Evolutionary conservation across 2,888 invertebrate genomes (phyloP).

Genomic region (Zonitis immaculata): DNA sequence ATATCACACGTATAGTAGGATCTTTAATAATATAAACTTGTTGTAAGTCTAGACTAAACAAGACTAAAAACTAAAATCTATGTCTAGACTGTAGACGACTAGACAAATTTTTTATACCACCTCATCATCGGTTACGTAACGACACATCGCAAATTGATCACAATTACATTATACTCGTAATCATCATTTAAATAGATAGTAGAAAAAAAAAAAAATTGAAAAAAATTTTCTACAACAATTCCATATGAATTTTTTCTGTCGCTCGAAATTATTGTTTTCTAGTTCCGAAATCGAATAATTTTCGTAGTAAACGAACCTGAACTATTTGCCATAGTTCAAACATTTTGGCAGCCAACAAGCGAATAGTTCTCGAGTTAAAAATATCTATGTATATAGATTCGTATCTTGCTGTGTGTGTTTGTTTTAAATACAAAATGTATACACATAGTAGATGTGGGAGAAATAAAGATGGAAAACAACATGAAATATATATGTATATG

Average conservation of each 20-base stretch:
- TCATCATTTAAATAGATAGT: no score
- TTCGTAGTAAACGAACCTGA: constrained; percentile 42
- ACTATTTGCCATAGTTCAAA: constrained; percentile 47
- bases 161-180: not conserved
- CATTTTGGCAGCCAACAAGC: constrained; percentile 46
- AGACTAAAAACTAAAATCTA: not conserved
- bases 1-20: not conserved
- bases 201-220: no score
- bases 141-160: constrained; percentile 6
- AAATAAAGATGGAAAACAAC: constrained; percentile 20
- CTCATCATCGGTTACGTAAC: constrained; percentile 11
- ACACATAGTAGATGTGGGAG: constrained; percentile 7
- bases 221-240: no score
- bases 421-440: constrained; percentile 1
- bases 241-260: no score
- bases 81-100: constrained; percentile 11
- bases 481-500: not conserved
- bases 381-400: constrained; percentile 39
- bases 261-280: constrained; percentile 1
- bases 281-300: constrained; percentile 25
- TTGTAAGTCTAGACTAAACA: constrained; percentile 12
- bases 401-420: constrained; percentile 19
- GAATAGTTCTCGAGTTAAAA: constrained; percentile 47
- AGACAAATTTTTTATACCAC: constrained; percentile 13
- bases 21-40: not conserved